Evolutionary conservation across 2,797 vertebrate genomes (phyloP).

Genomic region (Hipposideros larvatus): DNA sequence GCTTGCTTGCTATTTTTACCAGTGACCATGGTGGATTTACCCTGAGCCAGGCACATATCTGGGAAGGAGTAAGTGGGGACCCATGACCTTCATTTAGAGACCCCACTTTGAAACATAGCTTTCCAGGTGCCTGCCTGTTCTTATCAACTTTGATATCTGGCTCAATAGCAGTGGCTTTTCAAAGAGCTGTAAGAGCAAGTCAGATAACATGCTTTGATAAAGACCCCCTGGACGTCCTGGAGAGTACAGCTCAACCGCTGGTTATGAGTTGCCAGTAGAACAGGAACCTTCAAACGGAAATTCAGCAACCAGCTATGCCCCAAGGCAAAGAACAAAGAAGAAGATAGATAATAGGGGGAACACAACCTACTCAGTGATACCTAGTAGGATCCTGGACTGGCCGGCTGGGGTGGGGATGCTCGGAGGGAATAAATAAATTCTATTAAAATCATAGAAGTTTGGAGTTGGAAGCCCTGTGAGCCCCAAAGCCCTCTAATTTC

Average conservation of each 20-base stretch:
- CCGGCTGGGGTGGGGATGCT: rapidly evolving
- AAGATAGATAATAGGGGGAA: not conserved
- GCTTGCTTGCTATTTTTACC: not conserved
- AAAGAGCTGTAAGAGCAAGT: not conserved
- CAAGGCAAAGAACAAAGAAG: not conserved
- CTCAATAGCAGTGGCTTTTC: not conserved
- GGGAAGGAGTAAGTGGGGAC: not conserved
- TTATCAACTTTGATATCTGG: not conserved
- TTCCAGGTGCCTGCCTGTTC: not conserved
- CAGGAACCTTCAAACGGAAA: not conserved
- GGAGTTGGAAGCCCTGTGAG: not conserved
- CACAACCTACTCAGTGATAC: not conserved
- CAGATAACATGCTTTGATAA: not conserved
- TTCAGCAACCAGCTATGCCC: not conserved
- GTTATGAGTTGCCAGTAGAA: not conserved
- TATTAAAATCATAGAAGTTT: not conserved
- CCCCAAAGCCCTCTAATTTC: not conserved
- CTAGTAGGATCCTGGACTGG: not conserved
- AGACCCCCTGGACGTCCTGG: not conserved
- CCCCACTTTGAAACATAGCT: not conserved
- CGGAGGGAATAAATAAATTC: not conserved
- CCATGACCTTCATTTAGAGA: not conserved
- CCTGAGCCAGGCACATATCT: not conserved
- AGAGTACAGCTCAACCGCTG: not conserved
- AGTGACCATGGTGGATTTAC: not conserved